These are phyloP conservation scores for Polymixis flavicincta DNA, from an alignment of 2,888 invertebrate genomes.

Conservation along the genomic window DNA sequence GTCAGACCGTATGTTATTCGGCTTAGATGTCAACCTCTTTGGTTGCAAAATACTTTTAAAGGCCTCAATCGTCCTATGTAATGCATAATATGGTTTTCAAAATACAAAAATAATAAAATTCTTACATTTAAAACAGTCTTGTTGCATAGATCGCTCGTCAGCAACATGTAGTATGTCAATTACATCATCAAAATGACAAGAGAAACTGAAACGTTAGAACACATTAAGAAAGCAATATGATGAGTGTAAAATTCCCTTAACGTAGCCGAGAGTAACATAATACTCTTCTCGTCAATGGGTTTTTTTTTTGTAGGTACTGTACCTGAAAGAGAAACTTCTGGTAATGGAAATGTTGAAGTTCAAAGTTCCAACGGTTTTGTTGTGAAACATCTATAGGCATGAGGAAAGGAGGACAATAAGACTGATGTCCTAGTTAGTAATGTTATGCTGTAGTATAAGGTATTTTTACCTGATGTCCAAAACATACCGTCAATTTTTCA, in stretches of 20 bases:
- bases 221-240: neutral
- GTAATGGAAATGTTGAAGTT: neutral
- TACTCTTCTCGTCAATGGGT: neutral
- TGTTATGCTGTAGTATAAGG: too few species aligned
- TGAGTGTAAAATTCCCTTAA: neutral
- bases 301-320: neutral
- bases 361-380: neutral
- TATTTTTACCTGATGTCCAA: conserved; percentile 34
- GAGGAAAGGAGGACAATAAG: too few species aligned
- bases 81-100: neutral
- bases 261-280: neutral
- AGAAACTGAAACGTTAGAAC: conserved; percentile 30
- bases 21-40: neutral
- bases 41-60: neutral
- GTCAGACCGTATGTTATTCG: neutral
- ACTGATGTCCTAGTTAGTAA: too few species aligned
- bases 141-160: conserved; percentile 30
- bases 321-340: neutral
- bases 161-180: conserved; percentile 33
- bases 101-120: neutral
- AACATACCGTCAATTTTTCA: conserved; percentile 17
- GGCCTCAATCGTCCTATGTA: neutral
- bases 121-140: conserved; percentile 25
- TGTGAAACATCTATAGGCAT: too few species aligned
- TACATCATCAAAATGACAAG: conserved; percentile 18